phyloP scores from a whole-genome alignment of 2,113 vertebrate species.

The Mola mola region DNA sequence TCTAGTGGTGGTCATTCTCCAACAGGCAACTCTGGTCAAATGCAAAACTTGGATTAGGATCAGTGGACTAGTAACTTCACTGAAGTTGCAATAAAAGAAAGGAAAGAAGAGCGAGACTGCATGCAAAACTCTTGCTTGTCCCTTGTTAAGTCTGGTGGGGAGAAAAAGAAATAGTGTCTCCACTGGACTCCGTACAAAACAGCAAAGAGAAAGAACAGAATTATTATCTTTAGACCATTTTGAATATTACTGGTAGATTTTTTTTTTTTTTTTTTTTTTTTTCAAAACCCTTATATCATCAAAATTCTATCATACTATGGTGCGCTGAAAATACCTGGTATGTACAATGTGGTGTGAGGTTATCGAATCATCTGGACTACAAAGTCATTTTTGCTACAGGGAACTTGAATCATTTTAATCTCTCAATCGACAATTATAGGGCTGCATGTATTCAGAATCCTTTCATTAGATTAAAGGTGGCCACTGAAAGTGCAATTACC shows the following conservation, averaged over 20 bases:
- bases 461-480: too few species aligned
- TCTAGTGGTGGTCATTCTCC: slow-evolving; percentile 36
- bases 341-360: slow-evolving; percentile 46
- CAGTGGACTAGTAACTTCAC: slow-evolving; percentile 71
- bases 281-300: too few species aligned
- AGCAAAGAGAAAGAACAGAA: slow-evolving; percentile 32
- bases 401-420: slow-evolving; percentile 4
- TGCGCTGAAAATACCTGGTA: slow-evolving; percentile 34
- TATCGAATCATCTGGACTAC: not conserved
- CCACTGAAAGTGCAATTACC: too few species aligned
- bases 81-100: slow-evolving; percentile 72
- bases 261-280: too few species aligned
- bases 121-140: slow-evolving; percentile 58
- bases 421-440: too few species aligned
- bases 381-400: slow-evolving; percentile 51
- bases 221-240: slow-evolving; percentile 40
- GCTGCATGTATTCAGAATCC: too few species aligned
- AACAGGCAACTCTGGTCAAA: slow-evolving; percentile 75
- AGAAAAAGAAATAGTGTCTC: slow-evolving; percentile 18
- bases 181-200: slow-evolving; percentile 52
- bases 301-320: slow-evolving; percentile 14
- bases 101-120: slow-evolving; percentile 29
- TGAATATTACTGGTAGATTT: slow-evolving; percentile 33
- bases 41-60: slow-evolving; percentile 29
- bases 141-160: slow-evolving; percentile 21